Base-by-base conservation (phyloP, 2,888 invertebrate genomes). In the Plusia festucae region DNA sequence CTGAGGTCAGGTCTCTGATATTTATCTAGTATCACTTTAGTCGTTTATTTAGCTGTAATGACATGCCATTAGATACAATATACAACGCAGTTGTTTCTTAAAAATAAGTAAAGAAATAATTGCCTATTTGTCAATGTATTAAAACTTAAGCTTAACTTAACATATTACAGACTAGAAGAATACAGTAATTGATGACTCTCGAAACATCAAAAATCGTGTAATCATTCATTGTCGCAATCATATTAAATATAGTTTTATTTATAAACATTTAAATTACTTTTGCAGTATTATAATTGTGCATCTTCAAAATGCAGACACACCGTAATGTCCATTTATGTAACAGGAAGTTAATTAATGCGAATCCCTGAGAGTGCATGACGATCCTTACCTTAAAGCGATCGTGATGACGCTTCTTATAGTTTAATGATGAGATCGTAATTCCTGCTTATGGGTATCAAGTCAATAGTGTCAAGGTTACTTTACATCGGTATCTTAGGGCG, bases 391-490 rank as follows among this genome's bases (percentile, higher is more conserved):
- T 86, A 82, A 72, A 82, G 59, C 66, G 78, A 65, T 85, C 84
- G 84, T 86, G 88, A 88, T 88, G 88, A 87, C 83, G 84, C 82
- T 83, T 74, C 80, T 81, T 82, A 84, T 84, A 82, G 76, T 86
- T 84, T 87, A 90, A 87, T 85, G 85, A 90, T 88, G 84, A 85
- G 81, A 73, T 82, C 83, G 82, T 85, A 85, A 88, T 82, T 85
- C 82, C 85, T 83, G 75, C 82, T 82, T 87, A 88, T 86, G 86
- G 84, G 85, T 82, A 86, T 84, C 82, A 79, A 83, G 81, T 85
- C 85, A 84, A 82, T 83, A 27, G 78, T 92, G 92, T 91, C 93
- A 93, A 94, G 94, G 94, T 78, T 77, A 73, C 54, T 75, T 79
- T 81, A 64, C 69, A 73, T 78, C 72, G 60, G 64, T 65, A 51